Percentiles rank a stretch among this genome's conserved stretches.
phyloP scores from a whole-genome alignment of 2,797 vertebrate species.

The Onychomys torridus region DNA sequence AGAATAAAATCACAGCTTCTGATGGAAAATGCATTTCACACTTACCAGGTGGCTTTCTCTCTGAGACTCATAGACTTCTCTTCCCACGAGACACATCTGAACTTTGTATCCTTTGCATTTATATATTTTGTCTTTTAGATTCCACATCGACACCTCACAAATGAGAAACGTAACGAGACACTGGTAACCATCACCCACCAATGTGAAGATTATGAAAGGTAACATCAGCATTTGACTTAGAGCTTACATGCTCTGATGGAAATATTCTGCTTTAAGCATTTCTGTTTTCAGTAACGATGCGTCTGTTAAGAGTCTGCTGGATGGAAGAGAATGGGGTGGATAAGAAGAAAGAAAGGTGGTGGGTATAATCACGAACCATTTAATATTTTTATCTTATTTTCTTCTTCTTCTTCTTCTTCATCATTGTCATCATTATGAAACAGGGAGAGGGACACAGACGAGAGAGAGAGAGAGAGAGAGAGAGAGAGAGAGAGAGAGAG shows the following conservation, averaged over 20 bases:
- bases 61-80: background rate
- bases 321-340: background rate
- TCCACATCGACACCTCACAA: conserved; percentile 59
- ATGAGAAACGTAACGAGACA: conserved; percentile 20
- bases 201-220: conserved; percentile 86
- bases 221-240: conserved; percentile 11
- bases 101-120: background rate
- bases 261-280: background rate
- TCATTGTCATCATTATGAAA: background rate
- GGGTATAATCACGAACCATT: background rate
- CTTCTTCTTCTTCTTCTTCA: background rate
- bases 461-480: background rate
- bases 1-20: conserved; percentile 61
- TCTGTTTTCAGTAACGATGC: background rate
- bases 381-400: background rate
- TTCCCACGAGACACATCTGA: background rate
- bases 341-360: background rate
- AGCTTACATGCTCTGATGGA: background rate
- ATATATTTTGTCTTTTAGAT: conserved; percentile 69
- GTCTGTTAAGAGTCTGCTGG: background rate
- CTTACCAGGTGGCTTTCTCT: conserved; percentile 45
- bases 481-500: background rate
- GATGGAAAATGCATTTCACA: conserved; percentile 50
- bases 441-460: background rate
- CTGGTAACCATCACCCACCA: conserved; percentile 49